These are phyloP conservation scores for Cebidichthys violaceus DNA, from an alignment of 2,113 vertebrate genomes.

Conservation along the genomic window DNA sequence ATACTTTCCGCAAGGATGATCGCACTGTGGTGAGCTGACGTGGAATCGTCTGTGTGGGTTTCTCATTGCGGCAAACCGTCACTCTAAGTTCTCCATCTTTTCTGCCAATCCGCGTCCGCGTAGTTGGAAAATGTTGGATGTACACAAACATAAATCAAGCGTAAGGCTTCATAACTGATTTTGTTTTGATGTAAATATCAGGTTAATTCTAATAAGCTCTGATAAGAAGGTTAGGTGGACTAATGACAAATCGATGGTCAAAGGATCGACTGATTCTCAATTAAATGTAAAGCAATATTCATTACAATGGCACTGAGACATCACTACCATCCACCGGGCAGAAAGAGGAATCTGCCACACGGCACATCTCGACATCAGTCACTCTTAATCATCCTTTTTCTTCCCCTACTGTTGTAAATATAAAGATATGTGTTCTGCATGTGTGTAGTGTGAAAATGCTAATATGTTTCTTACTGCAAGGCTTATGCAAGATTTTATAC, in stretches of 20 bases:
- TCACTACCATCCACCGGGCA: conserved; percentile 8
- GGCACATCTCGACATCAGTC: background rate
- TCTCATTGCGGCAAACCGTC: background rate
- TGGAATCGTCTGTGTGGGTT: background rate
- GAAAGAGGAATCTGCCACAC: conserved; percentile 10
- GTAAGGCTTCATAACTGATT: background rate
- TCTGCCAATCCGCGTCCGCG: background rate
- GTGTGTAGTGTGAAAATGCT: conserved; percentile 54
- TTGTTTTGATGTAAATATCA: conserved; percentile 21
- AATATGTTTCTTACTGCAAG: conserved; percentile 65
- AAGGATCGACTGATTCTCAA: conserved; percentile 13
- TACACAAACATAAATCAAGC: background rate
- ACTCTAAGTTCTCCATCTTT: background rate
- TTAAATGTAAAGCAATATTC: conserved; percentile 71
- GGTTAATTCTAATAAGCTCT: background rate
- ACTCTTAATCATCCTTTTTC: background rate
- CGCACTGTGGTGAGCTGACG: too few relatives aligned
- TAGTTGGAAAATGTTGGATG: background rate
- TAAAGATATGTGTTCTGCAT: conserved; percentile 69
- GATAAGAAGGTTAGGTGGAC: background rate
- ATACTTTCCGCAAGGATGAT: too few relatives aligned
- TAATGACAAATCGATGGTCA: background rate
- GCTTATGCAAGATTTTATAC: conserved; percentile 79
- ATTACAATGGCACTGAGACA: conserved; percentile 51
- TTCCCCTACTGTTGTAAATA: conserved; percentile 68